phyloP scores from a whole-genome alignment of 2,113 vertebrate genomes.

The Sapajus apella region DNA sequence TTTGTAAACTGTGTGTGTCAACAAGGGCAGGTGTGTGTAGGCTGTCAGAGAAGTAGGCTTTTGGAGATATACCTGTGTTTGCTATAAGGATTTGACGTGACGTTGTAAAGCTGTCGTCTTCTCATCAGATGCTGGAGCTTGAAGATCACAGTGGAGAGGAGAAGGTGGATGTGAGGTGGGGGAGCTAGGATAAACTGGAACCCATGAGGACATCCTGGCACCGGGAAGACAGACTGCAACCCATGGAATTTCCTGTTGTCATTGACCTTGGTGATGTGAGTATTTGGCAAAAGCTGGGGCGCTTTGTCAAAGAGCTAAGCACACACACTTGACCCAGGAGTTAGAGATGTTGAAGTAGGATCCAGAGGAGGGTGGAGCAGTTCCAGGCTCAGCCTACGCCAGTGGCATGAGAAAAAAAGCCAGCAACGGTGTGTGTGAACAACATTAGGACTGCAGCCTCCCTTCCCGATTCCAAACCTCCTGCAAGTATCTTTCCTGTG shows the following conservation, averaged over 20 bases:
- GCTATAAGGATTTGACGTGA: background rate
- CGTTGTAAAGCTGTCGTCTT: background rate
- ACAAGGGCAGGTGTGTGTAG: background rate
- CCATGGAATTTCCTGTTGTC: rapidly evolving
- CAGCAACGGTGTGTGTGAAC: background rate
- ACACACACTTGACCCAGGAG: background rate
- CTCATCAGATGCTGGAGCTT: background rate
- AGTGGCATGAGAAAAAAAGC: rapidly evolving
- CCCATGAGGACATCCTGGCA: rapidly evolving
- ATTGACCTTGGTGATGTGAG: background rate
- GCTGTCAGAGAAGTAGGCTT: background rate
- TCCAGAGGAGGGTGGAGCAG: background rate
- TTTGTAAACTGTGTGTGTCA: background rate
- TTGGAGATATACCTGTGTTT: background rate
- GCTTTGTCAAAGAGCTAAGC: background rate
- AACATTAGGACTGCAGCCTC: background rate
- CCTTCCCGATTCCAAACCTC: background rate
- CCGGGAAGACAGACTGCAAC: background rate
- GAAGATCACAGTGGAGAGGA: background rate
- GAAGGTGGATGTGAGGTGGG: rapidly evolving
- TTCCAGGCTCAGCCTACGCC: rapidly evolving
- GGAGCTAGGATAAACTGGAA: no score
- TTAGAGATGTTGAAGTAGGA: background rate
- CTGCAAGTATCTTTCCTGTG: background rate
- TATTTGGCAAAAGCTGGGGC: background rate